phyloP scores from a whole-genome alignment of 2,113 vertebrate genomes.

The Seriola quinqueradiata region DNA sequence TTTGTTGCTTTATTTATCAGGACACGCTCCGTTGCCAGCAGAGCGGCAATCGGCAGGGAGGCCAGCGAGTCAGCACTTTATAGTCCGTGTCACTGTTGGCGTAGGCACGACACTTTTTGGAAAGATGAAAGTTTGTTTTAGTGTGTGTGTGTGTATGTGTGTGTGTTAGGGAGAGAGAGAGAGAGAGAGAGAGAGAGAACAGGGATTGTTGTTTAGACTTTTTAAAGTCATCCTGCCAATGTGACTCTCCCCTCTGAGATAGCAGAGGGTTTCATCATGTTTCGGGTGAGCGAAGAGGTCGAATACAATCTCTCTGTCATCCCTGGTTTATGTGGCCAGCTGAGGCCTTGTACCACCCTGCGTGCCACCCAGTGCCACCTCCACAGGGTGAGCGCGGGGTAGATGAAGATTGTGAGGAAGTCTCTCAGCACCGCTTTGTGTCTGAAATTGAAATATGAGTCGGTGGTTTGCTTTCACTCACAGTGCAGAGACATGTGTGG shows the following conservation, averaged over 20 bases:
- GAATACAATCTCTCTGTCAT: constrained; percentile 62
- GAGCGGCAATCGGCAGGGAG: constrained; percentile 63
- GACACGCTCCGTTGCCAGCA: constrained; percentile 58
- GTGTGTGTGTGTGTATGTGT: constrained; percentile 16
- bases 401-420: constrained; percentile 33
- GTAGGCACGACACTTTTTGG: constrained; percentile 31
- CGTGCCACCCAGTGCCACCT: constrained; percentile 33
- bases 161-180: constrained; percentile 19
- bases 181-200: neutral
- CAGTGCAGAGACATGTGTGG: constrained; percentile 15
- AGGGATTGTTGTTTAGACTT: constrained; percentile 63
- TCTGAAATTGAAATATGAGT: constrained; percentile 43
- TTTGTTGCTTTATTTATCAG: constrained; percentile 78
- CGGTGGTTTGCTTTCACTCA: constrained; percentile 3
- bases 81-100: constrained; percentile 47
- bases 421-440: constrained; percentile 40
- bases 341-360: constrained; percentile 24
- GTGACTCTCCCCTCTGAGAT: constrained; percentile 65
- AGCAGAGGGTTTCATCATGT: constrained; percentile 64
- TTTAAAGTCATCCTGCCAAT: constrained; percentile 64
- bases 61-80: constrained; percentile 70
- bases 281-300: constrained; percentile 68
- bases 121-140: constrained; percentile 59
- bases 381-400: constrained; percentile 17
- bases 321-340: constrained; percentile 54